Conservation (phyloP, 1,140 invertebrate genomes). For the Odontomachus brunneus region DNA sequence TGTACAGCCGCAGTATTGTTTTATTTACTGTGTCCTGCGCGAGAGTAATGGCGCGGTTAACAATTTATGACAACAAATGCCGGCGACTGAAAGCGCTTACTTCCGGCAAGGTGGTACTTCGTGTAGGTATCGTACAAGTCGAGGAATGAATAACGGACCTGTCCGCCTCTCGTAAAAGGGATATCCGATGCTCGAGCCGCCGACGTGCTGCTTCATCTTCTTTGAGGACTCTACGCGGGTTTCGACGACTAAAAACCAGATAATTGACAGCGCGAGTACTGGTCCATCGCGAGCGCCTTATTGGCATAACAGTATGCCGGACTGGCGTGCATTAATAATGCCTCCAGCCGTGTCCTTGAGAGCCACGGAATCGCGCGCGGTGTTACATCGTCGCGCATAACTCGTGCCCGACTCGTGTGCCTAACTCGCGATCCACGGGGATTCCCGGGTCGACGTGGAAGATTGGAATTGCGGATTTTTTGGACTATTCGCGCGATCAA, state of each 20-base stretch:
- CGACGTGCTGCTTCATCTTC: slow-evolving; percentile 80
- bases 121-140: slow-evolving; percentile 54
- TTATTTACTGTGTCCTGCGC: slow-evolving; percentile 37
- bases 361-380: background rate
- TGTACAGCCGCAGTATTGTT: slow-evolving; percentile 47
- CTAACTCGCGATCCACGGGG: no score
- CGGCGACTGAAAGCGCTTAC: slow-evolving; percentile 57
- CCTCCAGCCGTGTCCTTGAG: slow-evolving; percentile 50
- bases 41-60: slow-evolving; percentile 51
- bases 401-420: background rate
- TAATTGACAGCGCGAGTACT: slow-evolving; percentile 78
- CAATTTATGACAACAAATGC: slow-evolving; percentile 59
- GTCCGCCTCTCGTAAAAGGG: slow-evolving; percentile 73
- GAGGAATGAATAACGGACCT: slow-evolving; percentile 71
- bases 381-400: background rate
- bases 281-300: slow-evolving; percentile 50
- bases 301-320: slow-evolving; percentile 58
- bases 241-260: slow-evolving; percentile 72
- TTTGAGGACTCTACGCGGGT: slow-evolving; percentile 69
- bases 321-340: slow-evolving; percentile 35
- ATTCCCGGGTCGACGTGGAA: no score
- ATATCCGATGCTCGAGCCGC: slow-evolving; percentile 65
- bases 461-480: no score
- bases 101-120: slow-evolving; percentile 68
- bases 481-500: no score